A percentile compares a stretch with the other conserved stretches of the same genome.
Conservation (phyloP, 2,113 vertebrate genomes). For the Hydrochoerus hydrochaeris region DNA sequence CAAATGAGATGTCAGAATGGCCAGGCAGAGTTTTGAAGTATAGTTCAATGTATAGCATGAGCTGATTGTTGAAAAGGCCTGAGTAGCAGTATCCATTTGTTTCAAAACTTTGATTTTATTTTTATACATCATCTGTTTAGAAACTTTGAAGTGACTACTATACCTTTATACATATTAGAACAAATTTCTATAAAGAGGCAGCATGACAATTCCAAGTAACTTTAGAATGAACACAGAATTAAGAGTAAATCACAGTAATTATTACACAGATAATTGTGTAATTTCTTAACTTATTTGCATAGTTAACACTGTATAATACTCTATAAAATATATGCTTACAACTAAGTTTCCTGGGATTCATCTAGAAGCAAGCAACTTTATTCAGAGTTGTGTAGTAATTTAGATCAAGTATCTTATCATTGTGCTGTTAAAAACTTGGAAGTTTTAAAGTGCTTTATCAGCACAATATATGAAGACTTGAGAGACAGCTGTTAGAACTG, state of each 20-base stretch:
- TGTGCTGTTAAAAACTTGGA: background rate
- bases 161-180: slow-evolving; percentile 19
- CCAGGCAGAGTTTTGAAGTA: background rate
- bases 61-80: background rate
- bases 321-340: background rate
- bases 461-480: background rate
- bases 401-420: background rate
- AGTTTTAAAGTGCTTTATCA: slow-evolving; percentile 3
- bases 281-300: slow-evolving; percentile 60
- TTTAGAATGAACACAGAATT: slow-evolving; percentile 12
- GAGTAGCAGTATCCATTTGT: background rate
- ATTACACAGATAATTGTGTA: slow-evolving; percentile 42
- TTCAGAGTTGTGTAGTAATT: background rate
- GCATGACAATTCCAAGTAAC: slow-evolving; percentile 21
- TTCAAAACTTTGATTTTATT: slow-evolving; percentile 69
- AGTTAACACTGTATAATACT: slow-evolving; percentile 50
- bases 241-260: slow-evolving; percentile 21
- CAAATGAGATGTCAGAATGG: background rate
- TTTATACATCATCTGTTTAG: background rate
- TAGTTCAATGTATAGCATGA: background rate
- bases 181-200: slow-evolving; percentile 42
- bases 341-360: background rate
- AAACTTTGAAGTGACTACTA: slow-evolving; percentile 23
- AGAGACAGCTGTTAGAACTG: background rate
- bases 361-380: background rate